Base-by-base conservation (phyloP, 2,888 invertebrate species). In the Gymnocheta viridis region DNA sequence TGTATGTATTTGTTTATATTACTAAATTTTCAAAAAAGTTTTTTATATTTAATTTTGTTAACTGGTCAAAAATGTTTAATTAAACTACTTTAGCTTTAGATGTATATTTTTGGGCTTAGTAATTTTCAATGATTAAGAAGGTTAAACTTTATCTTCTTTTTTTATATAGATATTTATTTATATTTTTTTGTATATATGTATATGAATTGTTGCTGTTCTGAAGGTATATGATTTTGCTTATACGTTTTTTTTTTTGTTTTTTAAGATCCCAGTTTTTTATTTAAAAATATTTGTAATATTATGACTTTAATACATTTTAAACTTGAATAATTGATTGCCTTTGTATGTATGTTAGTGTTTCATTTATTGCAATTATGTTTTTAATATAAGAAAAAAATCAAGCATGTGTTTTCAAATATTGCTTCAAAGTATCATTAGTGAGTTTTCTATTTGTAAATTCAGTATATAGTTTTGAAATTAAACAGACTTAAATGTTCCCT, bases 321-420 rank as follows among this genome's bases (percentile, higher is more conserved):
- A 60, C 22, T 69, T 66, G 73, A 58, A 78, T 84, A 81, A 85
- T 83, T 86, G 86, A 86, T 83, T 86, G 83, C 78, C 80, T 84
- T 86, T 82, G 82, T 83, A 66, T 85, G 41, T 85, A 66, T 85
- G 41, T 85, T 66, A 62, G 49, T 67, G 64, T 66, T 70, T 70
- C 22, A 69, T 72, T 70, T 82, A 73, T 76, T 85, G 73, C 70
- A 80, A 76, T 17, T 67, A 24, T 70, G 12, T 32, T 54, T 29
- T 80, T 64, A 58, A 47, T 29, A 56, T 79, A 27, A 60, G 54
- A 70, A 44, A 32, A 73, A 77, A 22, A 60, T 56, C 24, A 70
- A 38, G 49, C 67, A 56, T 77, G 41, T 67, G 58, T 49, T 62
- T 77, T 56, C 29, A 56, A 74, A 80, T 82, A 82, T 62, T 79